Evolutionary conservation across 2,797 vertebrate species (phyloP).

Genomic region (Forpus xanthops): DNA sequence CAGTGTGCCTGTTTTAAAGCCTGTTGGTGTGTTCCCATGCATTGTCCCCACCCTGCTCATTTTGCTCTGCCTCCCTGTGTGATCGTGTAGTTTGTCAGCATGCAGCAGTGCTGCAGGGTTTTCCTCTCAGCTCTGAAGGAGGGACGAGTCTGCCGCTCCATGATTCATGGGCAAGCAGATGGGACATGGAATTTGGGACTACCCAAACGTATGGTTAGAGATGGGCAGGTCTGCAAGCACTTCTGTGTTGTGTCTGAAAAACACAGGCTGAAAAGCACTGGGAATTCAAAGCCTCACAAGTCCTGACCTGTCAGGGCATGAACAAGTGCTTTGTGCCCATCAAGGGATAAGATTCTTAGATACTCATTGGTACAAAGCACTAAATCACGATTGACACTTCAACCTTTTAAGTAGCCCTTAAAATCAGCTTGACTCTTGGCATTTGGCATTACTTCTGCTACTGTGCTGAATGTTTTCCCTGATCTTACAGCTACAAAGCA

Average conservation of each 20-base stretch:
- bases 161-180: not conserved
- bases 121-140: constrained; percentile 1
- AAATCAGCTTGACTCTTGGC: not conserved
- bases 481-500: not conserved
- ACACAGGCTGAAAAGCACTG: not conserved
- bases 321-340: not conserved
- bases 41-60: not conserved
- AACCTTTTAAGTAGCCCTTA: not conserved
- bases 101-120: constrained; percentile 14
- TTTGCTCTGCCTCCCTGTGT: not conserved
- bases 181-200: not conserved
- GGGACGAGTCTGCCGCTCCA: not conserved
- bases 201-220: not conserved
- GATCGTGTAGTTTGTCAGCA: not conserved
- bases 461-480: not conserved
- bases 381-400: not conserved
- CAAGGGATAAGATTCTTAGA: not conserved
- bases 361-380: not conserved
- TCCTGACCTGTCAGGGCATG: not conserved
- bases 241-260: not conserved
- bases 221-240: not conserved
- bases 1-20: not conserved
- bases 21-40: not conserved
- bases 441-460: not conserved
- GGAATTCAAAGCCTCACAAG: not conserved